Evolutionary conservation across 2,113 vertebrate genomes (phyloP).

Genomic region (Diadophis punctatus): DNA sequence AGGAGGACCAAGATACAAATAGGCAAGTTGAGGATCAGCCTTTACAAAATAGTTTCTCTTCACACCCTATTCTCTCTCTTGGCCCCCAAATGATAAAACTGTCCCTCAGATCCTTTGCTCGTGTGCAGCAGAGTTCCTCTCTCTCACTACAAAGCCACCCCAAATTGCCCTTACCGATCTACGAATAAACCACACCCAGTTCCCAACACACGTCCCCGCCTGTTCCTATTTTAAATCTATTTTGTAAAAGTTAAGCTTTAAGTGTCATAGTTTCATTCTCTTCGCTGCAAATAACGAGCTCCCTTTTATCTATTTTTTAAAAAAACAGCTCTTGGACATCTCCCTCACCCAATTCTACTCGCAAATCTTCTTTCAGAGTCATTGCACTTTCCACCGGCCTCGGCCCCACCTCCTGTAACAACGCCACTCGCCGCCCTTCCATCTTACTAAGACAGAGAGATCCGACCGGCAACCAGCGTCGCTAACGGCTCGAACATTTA

Average conservation of each 20-base stretch:
- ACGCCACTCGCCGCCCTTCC: not conserved
- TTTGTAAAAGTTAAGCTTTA: not conserved
- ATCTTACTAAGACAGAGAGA: not conserved
- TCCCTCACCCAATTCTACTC: not conserved
- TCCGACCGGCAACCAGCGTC: not conserved
- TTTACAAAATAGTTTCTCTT: not conserved
- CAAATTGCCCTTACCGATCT: not conserved
- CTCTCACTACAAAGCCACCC: not conserved
- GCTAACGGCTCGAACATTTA: not conserved
- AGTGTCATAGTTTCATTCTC: not conserved
- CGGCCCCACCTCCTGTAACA: not conserved
- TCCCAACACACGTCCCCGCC: not conserved
- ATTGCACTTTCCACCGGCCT: not conserved
- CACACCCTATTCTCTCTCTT: not conserved
- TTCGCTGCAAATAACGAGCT: not conserved
- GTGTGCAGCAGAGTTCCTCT: not conserved
- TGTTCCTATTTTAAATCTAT: not conserved
- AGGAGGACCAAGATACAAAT: not conserved
- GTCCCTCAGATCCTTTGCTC: not conserved
- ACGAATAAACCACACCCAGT: not conserved
- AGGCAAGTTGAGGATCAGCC: not conserved
- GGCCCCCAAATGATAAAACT: not conserved
- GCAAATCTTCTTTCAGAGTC: not conserved
- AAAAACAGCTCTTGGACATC: not conserved
- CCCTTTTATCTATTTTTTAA: not conserved